Conservation (phyloP, 2,797 vertebrate species). For the Smutsia gigantea region DNA sequence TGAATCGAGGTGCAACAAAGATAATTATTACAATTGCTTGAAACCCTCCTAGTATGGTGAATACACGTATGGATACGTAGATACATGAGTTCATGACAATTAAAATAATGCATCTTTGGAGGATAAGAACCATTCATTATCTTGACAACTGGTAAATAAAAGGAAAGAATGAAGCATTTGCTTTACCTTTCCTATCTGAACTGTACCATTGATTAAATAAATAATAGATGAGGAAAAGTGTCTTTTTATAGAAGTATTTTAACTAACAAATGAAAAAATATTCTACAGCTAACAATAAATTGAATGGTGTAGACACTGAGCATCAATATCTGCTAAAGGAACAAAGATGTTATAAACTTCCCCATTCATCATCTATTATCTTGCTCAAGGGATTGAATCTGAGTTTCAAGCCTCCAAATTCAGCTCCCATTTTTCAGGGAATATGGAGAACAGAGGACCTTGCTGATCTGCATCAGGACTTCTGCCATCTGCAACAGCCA, state of each 20-base stretch:
- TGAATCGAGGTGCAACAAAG: neutral
- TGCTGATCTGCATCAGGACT: neutral
- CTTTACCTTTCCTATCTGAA: conserved; percentile 5
- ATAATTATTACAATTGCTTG: neutral
- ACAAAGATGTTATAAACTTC: neutral
- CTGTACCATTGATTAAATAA: neutral
- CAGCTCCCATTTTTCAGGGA: neutral
- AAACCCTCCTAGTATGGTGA: neutral
- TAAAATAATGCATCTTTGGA: neutral
- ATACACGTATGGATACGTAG: neutral
- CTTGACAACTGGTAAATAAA: neutral
- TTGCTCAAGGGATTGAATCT: neutral
- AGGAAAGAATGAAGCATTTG: conserved; percentile 7
- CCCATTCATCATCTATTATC: neutral
- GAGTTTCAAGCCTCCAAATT: neutral
- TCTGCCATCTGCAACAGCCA: too few relatives aligned
- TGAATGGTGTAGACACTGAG: neutral
- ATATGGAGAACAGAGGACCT: neutral
- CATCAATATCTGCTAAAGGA: neutral
- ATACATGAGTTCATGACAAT: neutral
- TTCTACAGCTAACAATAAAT: neutral
- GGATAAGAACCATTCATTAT: neutral
- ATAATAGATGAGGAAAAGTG: neutral
- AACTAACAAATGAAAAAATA: neutral
- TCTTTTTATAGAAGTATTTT: neutral